A percentile compares a stretch with the other conserved stretches of the same genome.
phyloP scores from a whole-genome alignment of 2,113 vertebrate genomes.

The Ariopsis seemanni region DNA sequence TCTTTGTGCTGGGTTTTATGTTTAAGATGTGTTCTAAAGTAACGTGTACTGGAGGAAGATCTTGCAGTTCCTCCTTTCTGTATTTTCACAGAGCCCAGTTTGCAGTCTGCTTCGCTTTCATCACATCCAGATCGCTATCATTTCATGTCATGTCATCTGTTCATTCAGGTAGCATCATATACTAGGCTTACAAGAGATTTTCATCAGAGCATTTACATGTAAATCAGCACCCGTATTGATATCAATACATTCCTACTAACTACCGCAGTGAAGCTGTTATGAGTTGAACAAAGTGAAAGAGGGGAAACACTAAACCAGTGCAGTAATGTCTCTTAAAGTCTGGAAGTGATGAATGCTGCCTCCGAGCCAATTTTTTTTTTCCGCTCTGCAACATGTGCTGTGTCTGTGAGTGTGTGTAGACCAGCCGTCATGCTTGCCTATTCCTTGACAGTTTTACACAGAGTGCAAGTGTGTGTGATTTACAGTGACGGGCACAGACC shows the following conservation, averaged over 20 bases:
- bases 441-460: slow-evolving; percentile 46
- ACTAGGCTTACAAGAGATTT: neutral
- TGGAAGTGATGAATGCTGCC: slow-evolving; percentile 19
- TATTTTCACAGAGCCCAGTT: neutral
- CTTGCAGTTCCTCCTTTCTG: neutral
- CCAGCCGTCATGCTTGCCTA: slow-evolving; percentile 22
- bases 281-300: neutral
- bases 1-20: neutral
- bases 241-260: neutral
- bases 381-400: slow-evolving; percentile 13
- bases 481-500: slow-evolving; percentile 24
- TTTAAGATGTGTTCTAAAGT: neutral
- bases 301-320: neutral
- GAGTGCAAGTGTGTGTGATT: slow-evolving; percentile 36
- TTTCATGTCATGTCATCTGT: neutral
- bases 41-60: neutral
- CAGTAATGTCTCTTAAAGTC: neutral
- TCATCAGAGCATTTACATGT: neutral
- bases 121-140: neutral
- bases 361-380: neutral
- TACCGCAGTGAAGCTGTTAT: neutral
- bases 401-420: slow-evolving; percentile 17
- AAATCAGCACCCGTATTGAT: neutral
- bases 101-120: neutral
- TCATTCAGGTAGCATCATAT: neutral